Evolutionary conservation across 2,888 invertebrate species (phyloP).

Genomic region (Ptychoptera contaminata): DNA sequence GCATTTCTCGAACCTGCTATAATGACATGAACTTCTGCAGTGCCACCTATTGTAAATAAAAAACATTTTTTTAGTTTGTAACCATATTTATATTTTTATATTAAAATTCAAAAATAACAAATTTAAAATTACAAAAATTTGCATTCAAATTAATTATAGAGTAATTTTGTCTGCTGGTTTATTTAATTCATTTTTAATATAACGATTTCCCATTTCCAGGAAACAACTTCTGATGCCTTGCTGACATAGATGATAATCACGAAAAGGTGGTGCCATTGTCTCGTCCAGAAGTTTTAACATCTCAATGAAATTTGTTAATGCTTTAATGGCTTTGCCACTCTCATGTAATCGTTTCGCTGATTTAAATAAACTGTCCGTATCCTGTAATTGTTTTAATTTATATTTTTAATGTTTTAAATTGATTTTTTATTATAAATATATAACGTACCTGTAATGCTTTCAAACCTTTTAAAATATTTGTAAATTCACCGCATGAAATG

Average conservation of each 20-base stretch:
- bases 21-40: too few relatives aligned
- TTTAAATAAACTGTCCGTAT: constrained; percentile 52
- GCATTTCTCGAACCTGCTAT: too few relatives aligned
- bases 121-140: too few relatives aligned
- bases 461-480: constrained; percentile 57
- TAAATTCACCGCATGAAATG: constrained; percentile 46
- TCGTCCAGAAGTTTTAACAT: constrained; percentile 50
- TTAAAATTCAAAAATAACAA: too few relatives aligned
- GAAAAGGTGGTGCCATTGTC: constrained; percentile 53
- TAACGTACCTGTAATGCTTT: constrained; percentile 50
- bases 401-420: constrained; percentile 1
- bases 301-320: constrained; percentile 46
- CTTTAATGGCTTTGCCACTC: constrained; percentile 43
- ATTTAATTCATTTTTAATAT: constrained; percentile 4
- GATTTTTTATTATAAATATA: constrained; percentile 6
- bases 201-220: constrained; percentile 41
- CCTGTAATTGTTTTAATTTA: constrained; percentile 30
- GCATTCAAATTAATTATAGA: too few relatives aligned
- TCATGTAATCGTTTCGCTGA: constrained; percentile 44
- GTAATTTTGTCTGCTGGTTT: too few relatives aligned
- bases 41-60: too few relatives aligned
- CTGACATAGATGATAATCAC: constrained; percentile 58
- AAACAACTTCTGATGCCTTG: constrained; percentile 53
- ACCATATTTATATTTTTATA: too few relatives aligned
- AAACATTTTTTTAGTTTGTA: too few relatives aligned